Percentiles rank a stretch among this genome's conserved stretches.
Conservation (phyloP, 2,888 invertebrate species). For the Limnephilus lunatus region DNA sequence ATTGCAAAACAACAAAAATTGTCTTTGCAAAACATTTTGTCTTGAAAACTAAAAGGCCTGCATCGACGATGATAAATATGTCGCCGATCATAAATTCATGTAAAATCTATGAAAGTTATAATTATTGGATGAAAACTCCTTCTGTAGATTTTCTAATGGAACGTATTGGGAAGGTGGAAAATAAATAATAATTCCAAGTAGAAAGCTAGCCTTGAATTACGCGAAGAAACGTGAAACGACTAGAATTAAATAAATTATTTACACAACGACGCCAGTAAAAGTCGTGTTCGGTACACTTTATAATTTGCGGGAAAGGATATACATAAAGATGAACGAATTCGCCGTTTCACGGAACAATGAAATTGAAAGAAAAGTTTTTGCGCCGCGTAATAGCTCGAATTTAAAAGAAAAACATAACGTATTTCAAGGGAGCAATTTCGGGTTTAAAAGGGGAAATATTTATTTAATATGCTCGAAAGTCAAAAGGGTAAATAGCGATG, state of each 20-base stretch:
- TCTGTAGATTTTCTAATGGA: neutral
- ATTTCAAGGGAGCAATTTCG: neutral
- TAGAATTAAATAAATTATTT: conserved; percentile 34
- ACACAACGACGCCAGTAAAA: neutral
- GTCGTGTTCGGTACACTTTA: conserved; percentile 5
- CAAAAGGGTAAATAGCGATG: neutral
- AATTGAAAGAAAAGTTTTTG: conserved; percentile 10
- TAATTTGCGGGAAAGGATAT: neutral
- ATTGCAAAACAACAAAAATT: neutral
- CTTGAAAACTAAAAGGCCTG: neutral
- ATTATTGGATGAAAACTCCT: neutral
- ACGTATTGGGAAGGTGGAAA: neutral
- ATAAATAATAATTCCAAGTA: neutral
- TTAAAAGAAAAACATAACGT: neutral
- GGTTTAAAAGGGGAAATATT: neutral
- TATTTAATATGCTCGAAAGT: neutral
- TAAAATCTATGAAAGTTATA: neutral
- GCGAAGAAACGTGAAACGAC: conserved; percentile 24
- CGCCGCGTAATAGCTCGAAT: neutral
- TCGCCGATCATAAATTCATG: neutral
- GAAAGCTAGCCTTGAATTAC: conserved; percentile 5
- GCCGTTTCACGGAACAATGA: neutral
- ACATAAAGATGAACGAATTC: neutral
- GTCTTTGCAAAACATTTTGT: neutral
- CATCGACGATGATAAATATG: neutral